Percentiles rank a stretch among this genome's conserved stretches.
Evolutionary conservation across 1,140 invertebrate genomes (phyloP).

Genomic region (Danaus melanippus): DNA sequence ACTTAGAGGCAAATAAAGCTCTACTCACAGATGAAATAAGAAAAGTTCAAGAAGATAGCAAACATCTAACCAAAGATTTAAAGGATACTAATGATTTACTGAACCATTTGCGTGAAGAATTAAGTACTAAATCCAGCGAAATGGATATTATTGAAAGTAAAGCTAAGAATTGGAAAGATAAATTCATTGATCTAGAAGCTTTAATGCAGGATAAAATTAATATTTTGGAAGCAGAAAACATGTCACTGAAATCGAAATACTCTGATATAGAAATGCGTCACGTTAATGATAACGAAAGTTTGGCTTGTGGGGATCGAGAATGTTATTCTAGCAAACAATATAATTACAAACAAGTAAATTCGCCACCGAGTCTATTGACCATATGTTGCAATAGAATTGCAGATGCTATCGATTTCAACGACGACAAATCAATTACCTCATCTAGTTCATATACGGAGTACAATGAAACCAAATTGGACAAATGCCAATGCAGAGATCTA

Average conservation of each 20-base stretch:
- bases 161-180: conserved; percentile 36
- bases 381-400: conserved; percentile 52
- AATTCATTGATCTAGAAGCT: conserved; percentile 27
- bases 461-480: conserved; percentile 12
- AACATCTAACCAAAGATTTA: conserved; percentile 30
- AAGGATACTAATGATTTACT: conserved; percentile 29
- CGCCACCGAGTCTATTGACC: conserved; percentile 50
- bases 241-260: conserved; percentile 27
- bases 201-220: conserved; percentile 35
- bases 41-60: conserved; percentile 29
- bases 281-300: conserved; percentile 4
- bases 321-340: conserved; percentile 4
- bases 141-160: conserved; percentile 38
- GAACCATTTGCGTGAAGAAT: conserved; percentile 30
- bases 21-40: conserved; percentile 27
- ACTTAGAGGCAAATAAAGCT: conserved; percentile 30
- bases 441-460: conserved; percentile 22
- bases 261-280: conserved; percentile 17
- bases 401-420: conserved; percentile 32
- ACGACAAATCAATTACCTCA: conserved; percentile 22
- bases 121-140: conserved; percentile 34
- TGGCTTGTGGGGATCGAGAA: conserved; percentile 3
- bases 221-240: conserved; percentile 35
- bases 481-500: conserved; percentile 34
- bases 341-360: conserved; percentile 17